phyloP scores from a whole-genome alignment of 2,113 vertebrate genomes.

The Amblyopsis rosae region DNA sequence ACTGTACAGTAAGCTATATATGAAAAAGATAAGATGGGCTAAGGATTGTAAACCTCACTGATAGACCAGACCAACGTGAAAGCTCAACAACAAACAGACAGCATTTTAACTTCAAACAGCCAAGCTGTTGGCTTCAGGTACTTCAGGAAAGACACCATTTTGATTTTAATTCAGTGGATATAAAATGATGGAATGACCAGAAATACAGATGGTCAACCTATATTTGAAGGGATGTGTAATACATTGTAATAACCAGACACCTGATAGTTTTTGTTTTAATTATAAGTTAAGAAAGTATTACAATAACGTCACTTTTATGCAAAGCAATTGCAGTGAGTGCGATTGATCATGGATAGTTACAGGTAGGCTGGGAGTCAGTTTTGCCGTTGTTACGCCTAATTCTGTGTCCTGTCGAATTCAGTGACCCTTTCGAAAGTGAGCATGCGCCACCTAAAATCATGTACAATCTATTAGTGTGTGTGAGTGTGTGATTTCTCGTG shows the following conservation, averaged over 20 bases:
- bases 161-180: background rate
- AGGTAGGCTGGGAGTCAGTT: too few relatives aligned
- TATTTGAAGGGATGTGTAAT: background rate
- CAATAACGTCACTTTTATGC: too few relatives aligned
- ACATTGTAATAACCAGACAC: background rate
- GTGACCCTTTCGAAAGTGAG: too few relatives aligned
- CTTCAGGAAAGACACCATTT: background rate
- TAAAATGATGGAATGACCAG: background rate
- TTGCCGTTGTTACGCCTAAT: too few relatives aligned
- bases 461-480: too few relatives aligned
- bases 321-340: too few relatives aligned
- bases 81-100: slow-evolving; percentile 11
- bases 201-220: background rate
- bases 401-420: too few relatives aligned
- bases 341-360: too few relatives aligned
- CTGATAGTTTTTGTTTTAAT: background rate
- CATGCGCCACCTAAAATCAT: too few relatives aligned
- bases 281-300: background rate
- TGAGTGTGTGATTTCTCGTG: too few relatives aligned
- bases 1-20: too few relatives aligned
- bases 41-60: slow-evolving; percentile 37
- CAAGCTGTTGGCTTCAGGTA: background rate
- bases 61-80: slow-evolving; percentile 14
- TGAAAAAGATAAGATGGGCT: slow-evolving; percentile 52
- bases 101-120: background rate